Conservation (phyloP, 2,888 invertebrate species). For the Smittia sp. region DNA sequence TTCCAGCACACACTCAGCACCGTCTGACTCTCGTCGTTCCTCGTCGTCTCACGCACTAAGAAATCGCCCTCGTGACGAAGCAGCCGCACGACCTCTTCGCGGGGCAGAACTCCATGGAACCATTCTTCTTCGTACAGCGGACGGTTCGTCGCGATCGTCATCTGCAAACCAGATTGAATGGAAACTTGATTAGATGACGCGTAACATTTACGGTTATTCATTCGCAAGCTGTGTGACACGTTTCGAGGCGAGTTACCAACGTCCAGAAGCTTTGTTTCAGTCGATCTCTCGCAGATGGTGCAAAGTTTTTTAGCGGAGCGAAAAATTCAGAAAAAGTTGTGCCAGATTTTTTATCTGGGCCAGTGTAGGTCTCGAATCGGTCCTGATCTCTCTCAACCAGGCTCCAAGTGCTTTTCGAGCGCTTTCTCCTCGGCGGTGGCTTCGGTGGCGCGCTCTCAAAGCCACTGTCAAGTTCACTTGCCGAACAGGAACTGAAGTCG, state of each 20-base stretch:
- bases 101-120: conserved; percentile 95
- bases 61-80: conserved; percentile 92
- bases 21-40: conserved; percentile 88
- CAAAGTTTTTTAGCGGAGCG: conserved; percentile 7
- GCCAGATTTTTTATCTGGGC: not conserved
- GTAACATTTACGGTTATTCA: not conserved
- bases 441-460: conserved; percentile 45
- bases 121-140: conserved; percentile 88
- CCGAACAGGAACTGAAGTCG: conserved; percentile 47
- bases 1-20: conserved; percentile 95
- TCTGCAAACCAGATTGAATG: conserved; percentile 45
- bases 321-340: conserved; percentile 5
- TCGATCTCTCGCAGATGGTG: not conserved
- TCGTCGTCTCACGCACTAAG: conserved; percentile 86
- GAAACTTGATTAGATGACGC: not conserved
- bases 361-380: not conserved
- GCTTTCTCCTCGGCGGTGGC: conserved; percentile 48
- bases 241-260: not conserved
- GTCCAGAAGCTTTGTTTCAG: conserved; percentile 14
- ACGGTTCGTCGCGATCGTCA: conserved; percentile 59
- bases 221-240: not conserved
- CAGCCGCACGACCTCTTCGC: conserved; percentile 91
- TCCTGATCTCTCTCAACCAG: not conserved
- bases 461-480: conserved; percentile 44
- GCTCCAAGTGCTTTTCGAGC: conserved; percentile 3